Conservation (phyloP, 1,140 invertebrate genomes). For the Drosophila paulistorum region DNA sequence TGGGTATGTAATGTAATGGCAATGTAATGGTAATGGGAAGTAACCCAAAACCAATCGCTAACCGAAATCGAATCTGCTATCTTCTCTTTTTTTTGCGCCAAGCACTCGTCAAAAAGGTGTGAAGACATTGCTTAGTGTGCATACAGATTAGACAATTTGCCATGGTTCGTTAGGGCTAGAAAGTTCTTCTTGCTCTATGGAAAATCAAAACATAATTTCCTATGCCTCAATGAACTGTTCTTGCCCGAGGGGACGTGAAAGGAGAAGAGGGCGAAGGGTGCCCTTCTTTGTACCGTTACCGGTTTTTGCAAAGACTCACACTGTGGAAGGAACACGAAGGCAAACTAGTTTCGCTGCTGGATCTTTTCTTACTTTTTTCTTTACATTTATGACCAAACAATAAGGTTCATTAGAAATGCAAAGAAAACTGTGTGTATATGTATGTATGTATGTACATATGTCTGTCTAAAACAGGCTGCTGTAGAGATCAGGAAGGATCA, state of each 20-base stretch:
- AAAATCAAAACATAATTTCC: constrained; percentile 76
- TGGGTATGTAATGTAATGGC: constrained; percentile 60
- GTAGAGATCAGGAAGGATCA: constrained; percentile 6
- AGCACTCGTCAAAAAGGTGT: constrained; percentile 64
- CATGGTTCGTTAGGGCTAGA: constrained; percentile 63
- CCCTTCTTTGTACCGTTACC: constrained; percentile 62
- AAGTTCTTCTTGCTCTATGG: constrained; percentile 43
- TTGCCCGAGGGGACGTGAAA: constrained; percentile 1
- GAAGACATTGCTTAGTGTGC: constrained; percentile 54
- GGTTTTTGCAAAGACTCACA: constrained; percentile 58
- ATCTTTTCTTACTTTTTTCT: constrained; percentile 16
- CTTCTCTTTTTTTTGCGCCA: constrained; percentile 9
- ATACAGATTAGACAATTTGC: constrained; percentile 68
- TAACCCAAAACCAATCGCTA: constrained; percentile 21
- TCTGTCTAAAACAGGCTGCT: not conserved
- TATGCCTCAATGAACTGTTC: constrained; percentile 56
- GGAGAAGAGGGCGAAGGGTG: constrained; percentile 10
- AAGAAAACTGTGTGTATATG: constrained; percentile 32
- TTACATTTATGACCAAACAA: constrained; percentile 63
- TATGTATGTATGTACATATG: not conserved
- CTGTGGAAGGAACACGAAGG: constrained; percentile 20
- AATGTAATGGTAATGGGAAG: constrained; percentile 49
- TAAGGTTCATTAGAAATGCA: constrained; percentile 67
- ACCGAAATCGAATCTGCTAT: constrained; percentile 25
- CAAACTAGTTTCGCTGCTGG: constrained; percentile 73